Base-by-base conservation (phyloP, 1,140 invertebrate species). In the Steinernema khuongi region DNA sequence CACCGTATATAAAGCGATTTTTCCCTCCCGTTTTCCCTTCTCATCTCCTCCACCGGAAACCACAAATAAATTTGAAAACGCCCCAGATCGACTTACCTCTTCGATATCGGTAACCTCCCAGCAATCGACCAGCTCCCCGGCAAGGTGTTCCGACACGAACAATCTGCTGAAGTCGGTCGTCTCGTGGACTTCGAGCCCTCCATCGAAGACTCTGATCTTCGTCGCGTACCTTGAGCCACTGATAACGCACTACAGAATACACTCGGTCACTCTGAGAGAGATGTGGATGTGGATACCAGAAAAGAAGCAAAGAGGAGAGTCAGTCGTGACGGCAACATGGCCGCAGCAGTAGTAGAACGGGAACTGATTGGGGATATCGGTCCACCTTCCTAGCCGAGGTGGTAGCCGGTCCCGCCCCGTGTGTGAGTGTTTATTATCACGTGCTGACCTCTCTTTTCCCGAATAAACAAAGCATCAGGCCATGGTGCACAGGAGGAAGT, bases 171-270 rank as follows among this genome's bases (percentile, higher is more conserved):
- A 60, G 22, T 60, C 50, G 26, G 50, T 60, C 7, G 50, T 60
- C 22, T 60, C 50, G 50, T 22, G 50, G 50, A 60, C 50, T 60
- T 60, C 50, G 50, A 60, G 50, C 22, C 50, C 50, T 4, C 26
- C 50, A 17, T 26, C 50, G 50, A 60, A 17, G 50, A 60, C 50
- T 60, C 50, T 60, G 11, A 60, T 22, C 50, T 26, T 60, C 26
- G 11, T 11, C 7, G 50, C 50, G 50, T 60, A 60, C 50, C 26
- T 60, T 60, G 50, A n/a, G 11, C 50, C 50, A 2, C 26, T 22
- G 11, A 22, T n/a, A 60, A 60, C 36, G 36, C 36, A 11, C 36
- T 41, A 41, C 7, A 26, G 7, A 60, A 60, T 4, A 60, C 50
- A 60, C 19, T 7, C 11, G 22, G 4, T 60, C 50, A 60, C 4